Evolutionary conservation across 2,113 vertebrate species (phyloP), one percentile per base, ranked within the genome.

Genomic region (Nesoenas mayeri): DNA sequence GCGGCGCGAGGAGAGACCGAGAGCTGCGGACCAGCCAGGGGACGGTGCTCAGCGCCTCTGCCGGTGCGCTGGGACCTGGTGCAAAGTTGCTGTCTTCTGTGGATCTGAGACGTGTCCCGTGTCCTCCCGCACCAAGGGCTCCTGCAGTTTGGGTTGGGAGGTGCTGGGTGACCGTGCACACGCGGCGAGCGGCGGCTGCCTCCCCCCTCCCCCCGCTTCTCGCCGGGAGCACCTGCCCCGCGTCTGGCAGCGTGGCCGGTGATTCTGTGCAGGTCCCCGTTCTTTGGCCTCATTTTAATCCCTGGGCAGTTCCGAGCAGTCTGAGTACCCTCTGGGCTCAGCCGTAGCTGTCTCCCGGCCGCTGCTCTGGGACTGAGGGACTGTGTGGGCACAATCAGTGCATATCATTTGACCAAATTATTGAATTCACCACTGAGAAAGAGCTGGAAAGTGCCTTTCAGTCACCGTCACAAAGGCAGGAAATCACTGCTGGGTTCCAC

Each of bases 161-260:
- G 5, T 20, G 28, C 53, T 31, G 36, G 21, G 15, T 6, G 29
- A 17, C 64, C 64, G 17, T 11, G 29, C 38, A 4, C 4, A 0
- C 53, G 17, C 51, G 42, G 2, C 19, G 1, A 2, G 22, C n/a
- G 57, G 3, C 40, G 3, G 38, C 66, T 56, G 44, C 67, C 17
- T 15, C 31, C 25, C 29, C 38, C 38, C 10, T 50, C 61, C n/a
- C 34, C 21, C 56, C 4, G 36, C 36, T n/a, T n/a, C n/a, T 9
- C 38, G 38, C 38, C 24, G 47, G 77, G 54, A 14, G 14, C 4
- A 12, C 12, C 19, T 54, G 51, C 29, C 10, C 58, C 6, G 42
- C 1, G 2, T 16, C 21, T 5, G 34, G 77, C 48, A 25, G 62
- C 0, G 17, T 12, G 40, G 54, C 34, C 15, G 24, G 2, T 1